These are phyloP conservation scores for Orthosia incerta DNA, from an alignment of 2,888 invertebrate species.

Conservation along the genomic window DNA sequence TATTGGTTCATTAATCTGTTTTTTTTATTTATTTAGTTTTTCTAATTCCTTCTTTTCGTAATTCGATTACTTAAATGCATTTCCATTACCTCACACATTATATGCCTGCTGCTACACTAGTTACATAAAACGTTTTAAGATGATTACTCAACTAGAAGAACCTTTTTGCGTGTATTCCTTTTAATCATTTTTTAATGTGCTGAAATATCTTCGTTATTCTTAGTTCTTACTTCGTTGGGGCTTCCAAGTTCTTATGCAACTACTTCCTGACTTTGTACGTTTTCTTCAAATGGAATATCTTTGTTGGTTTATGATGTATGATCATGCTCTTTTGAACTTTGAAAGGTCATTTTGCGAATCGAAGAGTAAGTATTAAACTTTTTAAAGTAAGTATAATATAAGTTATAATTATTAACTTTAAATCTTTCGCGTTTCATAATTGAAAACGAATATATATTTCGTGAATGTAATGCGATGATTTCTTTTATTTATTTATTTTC, in stretches of 20 bases:
- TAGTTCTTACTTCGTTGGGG: slow-evolving; percentile 40
- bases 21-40: no score
- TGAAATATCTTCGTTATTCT: slow-evolving; percentile 56
- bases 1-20: no score
- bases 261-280: slow-evolving; percentile 50
- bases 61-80: no score
- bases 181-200: slow-evolving; percentile 62
- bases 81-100: not conserved
- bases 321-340: slow-evolving; percentile 31
- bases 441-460: no score
- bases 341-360: slow-evolving; percentile 1
- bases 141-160: slow-evolving; percentile 28
- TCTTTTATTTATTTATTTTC: no score
- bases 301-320: slow-evolving; percentile 19
- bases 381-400: not conserved
- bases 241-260: slow-evolving; percentile 49
- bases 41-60: no score
- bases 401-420: no score
- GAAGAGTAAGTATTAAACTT: not conserved
- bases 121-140: slow-evolving; percentile 13
- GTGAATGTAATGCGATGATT: no score
- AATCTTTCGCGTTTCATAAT: no score
- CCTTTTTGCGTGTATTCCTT: slow-evolving; percentile 40
- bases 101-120: not conserved
- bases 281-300: slow-evolving; percentile 48